These are phyloP conservation scores for Formica selysi DNA, from an alignment of 1,140 invertebrate genomes.

Conservation along the genomic window DNA sequence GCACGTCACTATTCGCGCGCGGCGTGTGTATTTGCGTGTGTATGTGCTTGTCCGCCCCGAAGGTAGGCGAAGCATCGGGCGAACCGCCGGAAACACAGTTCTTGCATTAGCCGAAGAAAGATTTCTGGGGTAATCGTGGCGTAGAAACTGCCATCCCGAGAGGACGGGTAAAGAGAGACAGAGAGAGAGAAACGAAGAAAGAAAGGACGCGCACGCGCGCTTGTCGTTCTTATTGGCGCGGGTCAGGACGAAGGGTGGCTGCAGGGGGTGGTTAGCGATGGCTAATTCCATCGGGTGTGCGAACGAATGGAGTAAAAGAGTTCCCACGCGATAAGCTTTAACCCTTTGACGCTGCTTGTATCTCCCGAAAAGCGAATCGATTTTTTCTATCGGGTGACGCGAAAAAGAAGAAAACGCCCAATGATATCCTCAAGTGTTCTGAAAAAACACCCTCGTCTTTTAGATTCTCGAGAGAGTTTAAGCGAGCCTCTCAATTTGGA, in stretches of 20 bases:
- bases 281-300: constrained; percentile 60
- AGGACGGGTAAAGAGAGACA: background rate
- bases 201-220: constrained; percentile 48
- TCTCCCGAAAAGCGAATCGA: constrained; percentile 62
- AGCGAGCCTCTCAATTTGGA: constrained; percentile 11
- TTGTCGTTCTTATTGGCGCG: constrained; percentile 49
- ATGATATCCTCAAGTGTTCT: constrained; percentile 36
- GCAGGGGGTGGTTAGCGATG: constrained; percentile 45
- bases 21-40: constrained; percentile 58
- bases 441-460: constrained; percentile 21
- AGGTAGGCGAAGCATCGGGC: constrained; percentile 71
- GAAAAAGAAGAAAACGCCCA: constrained; percentile 19
- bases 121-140: constrained; percentile 80
- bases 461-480: constrained; percentile 19
- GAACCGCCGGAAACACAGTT: constrained; percentile 80
- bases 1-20: constrained; percentile 64
- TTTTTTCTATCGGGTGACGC: constrained; percentile 41
- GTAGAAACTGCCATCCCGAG: constrained; percentile 57
- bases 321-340: constrained; percentile 64
- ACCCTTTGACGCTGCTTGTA: constrained; percentile 61
- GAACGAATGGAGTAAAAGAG: constrained; percentile 61
- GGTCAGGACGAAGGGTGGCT: constrained; percentile 5
- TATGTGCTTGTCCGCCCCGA: constrained; percentile 71
- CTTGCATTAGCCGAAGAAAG: constrained; percentile 85
- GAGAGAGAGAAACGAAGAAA: constrained; percentile 37